Conservation (phyloP, 1,140 invertebrate genomes). For the Halotydeus destructor region DNA sequence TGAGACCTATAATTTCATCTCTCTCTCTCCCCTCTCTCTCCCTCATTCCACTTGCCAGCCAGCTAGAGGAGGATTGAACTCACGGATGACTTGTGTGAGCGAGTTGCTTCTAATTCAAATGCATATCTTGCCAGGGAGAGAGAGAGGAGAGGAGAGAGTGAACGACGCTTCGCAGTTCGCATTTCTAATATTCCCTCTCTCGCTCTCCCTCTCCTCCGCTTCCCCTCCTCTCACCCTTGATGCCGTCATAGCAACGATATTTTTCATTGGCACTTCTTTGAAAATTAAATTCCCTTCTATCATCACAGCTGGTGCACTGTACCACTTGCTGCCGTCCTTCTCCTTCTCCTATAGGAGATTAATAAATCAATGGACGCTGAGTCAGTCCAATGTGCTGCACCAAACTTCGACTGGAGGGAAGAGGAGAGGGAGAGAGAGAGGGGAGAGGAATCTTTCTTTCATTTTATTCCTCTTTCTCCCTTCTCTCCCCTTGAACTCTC, state of each 20-base stretch:
- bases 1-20: not conserved
- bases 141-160: no score
- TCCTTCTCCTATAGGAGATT: no score
- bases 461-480: no score
- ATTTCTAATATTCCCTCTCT: not conserved
- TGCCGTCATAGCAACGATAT: not conserved
- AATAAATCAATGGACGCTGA: not conserved
- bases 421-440: not conserved
- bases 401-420: conserved; percentile 1
- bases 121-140: not conserved
- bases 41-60: not conserved
- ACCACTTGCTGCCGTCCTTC: no score
- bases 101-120: not conserved
- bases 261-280: not conserved
- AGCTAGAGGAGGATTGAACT: not conserved
- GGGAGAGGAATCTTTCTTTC: not conserved
- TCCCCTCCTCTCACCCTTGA: not conserved
- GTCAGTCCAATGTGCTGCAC: not conserved
- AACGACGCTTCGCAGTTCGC: not conserved
- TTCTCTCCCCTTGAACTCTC: not conserved
- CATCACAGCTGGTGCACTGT: no score
- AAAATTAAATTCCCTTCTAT: conserved; percentile 2
- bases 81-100: not conserved
- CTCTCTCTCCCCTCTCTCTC: not conserved
- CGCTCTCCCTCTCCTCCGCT: not conserved